phyloP scores from a whole-genome alignment of 2,888 invertebrate genomes.

The Pachymerium ferrugineum region DNA sequence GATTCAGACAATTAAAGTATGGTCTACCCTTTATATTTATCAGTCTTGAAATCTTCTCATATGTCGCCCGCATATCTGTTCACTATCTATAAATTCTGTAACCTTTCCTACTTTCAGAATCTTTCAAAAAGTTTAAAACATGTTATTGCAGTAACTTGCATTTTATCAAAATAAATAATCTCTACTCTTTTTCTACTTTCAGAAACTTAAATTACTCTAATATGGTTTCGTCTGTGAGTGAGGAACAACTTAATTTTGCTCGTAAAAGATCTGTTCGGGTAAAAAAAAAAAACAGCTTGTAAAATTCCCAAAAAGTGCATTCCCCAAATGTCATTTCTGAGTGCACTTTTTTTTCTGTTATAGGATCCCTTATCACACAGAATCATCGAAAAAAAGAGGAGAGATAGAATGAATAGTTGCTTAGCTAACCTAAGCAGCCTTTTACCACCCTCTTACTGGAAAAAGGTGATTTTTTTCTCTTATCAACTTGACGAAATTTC shows the following conservation, averaged over 20 bases:
- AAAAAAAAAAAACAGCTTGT: constrained; percentile 15
- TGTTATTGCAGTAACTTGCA: too few relatives aligned
- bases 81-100: neutral
- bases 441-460: constrained; percentile 86
- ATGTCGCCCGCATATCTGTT: neutral
- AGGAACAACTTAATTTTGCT: constrained; percentile 5
- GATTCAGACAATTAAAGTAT: constrained; percentile 16
- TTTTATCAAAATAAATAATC: neutral
- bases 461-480: constrained; percentile 56
- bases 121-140: too few relatives aligned
- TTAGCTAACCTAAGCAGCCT: constrained; percentile 86
- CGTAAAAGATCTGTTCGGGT: neutral
- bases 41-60: neutral
- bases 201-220: constrained; percentile 62
- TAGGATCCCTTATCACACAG: constrained; percentile 97
- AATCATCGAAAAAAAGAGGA: constrained; percentile 88
- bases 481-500: neutral
- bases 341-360: constrained; percentile 52
- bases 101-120: neutral
- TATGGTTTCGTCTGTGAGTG: constrained; percentile 46
- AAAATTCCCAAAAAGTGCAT: neutral
- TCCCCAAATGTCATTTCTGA: too few relatives aligned
- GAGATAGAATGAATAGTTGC: constrained; percentile 97
- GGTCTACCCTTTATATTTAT: neutral
- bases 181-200: constrained; percentile 42